Evolutionary conservation across 2,888 invertebrate species (phyloP), one percentile per base, ranked within the genome.

Genomic region (Drosophila buzzatii): DNA sequence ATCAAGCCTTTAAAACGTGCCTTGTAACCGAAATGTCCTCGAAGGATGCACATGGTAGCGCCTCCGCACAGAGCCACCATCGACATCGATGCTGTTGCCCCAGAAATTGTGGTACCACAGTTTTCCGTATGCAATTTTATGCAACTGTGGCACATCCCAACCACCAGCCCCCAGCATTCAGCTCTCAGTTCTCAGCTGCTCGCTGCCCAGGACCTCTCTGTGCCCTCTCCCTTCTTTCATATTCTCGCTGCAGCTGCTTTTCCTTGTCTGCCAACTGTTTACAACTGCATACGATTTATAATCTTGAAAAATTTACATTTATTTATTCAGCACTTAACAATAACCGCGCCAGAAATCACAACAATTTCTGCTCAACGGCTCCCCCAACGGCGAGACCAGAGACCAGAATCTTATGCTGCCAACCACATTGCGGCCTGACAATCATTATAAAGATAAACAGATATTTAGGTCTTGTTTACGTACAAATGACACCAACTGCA

Each of bases 1-100:
- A 91, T 90, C 91, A 91, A 91, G 91, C 90, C 90, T 84, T 88
- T 86, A 89, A 87, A 90, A 87, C 90, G 90, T 90, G 90, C 90
- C 90, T 86, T 78, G 90, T 82, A 90, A 91, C 86, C 88, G 75
- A 90, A 90, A 89, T 90, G 84, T 81, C 78, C 85, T 85, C 90
- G 76, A 83, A 88, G 90, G 79, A 85, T 70, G 83, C 86, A 81
- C 86, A 81, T 73, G 55, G 41, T 27, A 55, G 39, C 55, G 39
- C 35, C 44, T 10, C 52, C 47, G n/a, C 56, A 59, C 55, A 33
- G 42, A 49, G 39, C 60, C 62, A 67, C 16, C 73, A 65, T 68
- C 64, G 68, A 74, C 76, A 78, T 72, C 75, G 70, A 75, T 71
- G 77, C 66, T 83, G 59, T 39, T 59, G 80, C 53, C 84, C 74